Evolutionary conservation across 2,113 vertebrate species (phyloP).

Genomic region (Microcebus jonahi): DNA sequence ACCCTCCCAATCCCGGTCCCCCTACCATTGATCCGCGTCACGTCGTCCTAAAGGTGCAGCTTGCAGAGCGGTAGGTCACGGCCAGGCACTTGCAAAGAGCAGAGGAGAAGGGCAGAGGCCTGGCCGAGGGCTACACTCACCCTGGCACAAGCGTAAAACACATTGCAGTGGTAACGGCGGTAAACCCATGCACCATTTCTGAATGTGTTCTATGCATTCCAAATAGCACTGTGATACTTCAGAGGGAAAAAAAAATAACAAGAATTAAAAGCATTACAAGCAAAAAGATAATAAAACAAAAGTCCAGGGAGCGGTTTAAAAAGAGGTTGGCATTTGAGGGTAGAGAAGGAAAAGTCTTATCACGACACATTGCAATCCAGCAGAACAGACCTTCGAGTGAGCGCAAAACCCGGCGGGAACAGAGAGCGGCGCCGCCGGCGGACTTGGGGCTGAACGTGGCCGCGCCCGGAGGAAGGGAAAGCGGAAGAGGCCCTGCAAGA

Average conservation of each 20-base stretch:
- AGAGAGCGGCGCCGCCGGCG: too few species aligned
- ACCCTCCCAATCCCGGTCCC: not conserved
- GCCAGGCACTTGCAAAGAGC: not conserved
- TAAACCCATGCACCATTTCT: not conserved
- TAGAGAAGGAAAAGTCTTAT: not conserved
- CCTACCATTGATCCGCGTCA: not conserved
- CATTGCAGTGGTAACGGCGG: not conserved
- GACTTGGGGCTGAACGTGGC: too few species aligned
- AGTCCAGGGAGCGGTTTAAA: not conserved
- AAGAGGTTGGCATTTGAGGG: not conserved
- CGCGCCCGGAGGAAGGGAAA: not conserved
- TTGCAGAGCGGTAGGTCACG: not conserved
- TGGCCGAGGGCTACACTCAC: not conserved
- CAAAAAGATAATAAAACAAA: not conserved
- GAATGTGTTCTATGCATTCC: not conserved
- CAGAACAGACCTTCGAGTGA: not conserved
- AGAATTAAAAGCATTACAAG: not conserved
- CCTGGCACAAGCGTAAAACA: not conserved
- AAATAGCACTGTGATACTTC: not conserved
- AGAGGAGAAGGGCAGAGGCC: not conserved
- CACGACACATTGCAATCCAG: not conserved
- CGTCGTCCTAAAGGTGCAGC: not conserved
- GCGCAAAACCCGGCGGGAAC: not conserved
- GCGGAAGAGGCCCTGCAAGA: not conserved
- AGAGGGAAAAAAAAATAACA: not conserved